Conservation (phyloP, 2,888 invertebrate species). For the Noctua pronuba region DNA sequence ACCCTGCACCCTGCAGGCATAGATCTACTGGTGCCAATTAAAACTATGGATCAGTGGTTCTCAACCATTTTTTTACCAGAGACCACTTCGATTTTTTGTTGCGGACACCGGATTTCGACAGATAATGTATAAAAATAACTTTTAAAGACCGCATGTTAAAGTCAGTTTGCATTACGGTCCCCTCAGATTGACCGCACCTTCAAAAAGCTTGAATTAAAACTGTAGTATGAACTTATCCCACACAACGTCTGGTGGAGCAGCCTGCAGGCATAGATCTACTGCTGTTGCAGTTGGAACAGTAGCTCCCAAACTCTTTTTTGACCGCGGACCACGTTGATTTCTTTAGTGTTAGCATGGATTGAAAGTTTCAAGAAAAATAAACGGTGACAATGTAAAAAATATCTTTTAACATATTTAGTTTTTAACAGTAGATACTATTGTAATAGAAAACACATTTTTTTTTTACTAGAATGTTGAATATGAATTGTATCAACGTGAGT, state of each 20-base stretch:
- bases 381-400: neutral
- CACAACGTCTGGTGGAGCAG: neutral
- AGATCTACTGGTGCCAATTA: conserved; percentile 87
- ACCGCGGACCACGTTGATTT: neutral
- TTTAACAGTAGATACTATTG: neutral
- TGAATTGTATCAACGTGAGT: neutral
- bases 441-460: neutral
- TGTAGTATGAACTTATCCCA: neutral
- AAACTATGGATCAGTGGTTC: conserved; percentile 74
- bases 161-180: neutral
- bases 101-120: neutral
- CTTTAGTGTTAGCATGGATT: neutral
- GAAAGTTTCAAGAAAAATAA: neutral
- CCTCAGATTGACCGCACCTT: neutral
- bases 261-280: neutral
- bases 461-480: neutral
- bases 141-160: neutral
- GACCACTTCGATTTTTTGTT: neutral
- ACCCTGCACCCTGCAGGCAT: conserved; percentile 73
- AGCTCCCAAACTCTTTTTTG: neutral
- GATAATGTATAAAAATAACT: neutral
- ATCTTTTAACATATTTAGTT: neutral
- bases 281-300: neutral
- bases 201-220: neutral
- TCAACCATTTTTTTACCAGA: neutral